Percentiles rank a stretch among this genome's conserved stretches.
These are phyloP conservation scores for Propithecus perrieri DNA, from an alignment of 2,797 vertebrate species.

Conservation along the genomic window DNA sequence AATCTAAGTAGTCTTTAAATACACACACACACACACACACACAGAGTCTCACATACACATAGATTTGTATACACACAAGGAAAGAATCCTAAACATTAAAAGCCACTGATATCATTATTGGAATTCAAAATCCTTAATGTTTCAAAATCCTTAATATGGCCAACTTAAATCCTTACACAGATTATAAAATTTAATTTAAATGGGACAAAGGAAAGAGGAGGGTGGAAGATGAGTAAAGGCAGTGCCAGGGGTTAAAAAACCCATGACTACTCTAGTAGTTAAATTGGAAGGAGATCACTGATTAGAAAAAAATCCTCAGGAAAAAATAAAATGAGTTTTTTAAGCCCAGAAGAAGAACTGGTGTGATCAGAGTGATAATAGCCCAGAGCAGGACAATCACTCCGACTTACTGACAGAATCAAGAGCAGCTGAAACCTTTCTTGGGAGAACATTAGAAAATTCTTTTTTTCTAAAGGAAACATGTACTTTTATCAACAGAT, in stretches of 20 bases:
- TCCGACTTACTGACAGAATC: constrained; percentile 39
- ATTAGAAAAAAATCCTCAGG: constrained; percentile 14
- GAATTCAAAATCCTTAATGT: constrained; percentile 19
- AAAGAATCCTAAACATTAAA: background rate
- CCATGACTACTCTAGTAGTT: constrained; percentile 52
- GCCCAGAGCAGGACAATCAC: constrained; percentile 16
- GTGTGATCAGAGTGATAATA: constrained; percentile 41
- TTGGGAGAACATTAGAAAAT: constrained; percentile 51
- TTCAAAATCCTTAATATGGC: background rate
- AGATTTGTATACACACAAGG: too few relatives aligned
- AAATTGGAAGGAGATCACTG: constrained; percentile 43
- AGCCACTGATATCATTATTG: background rate
- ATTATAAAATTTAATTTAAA: constrained; percentile 19
- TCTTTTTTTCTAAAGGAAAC: constrained; percentile 60
- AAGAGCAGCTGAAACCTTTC: constrained; percentile 35
- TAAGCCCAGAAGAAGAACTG: constrained; percentile 33
- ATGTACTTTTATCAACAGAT: constrained; percentile 64
- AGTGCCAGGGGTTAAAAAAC: background rate
- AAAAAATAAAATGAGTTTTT: fast-evolving
- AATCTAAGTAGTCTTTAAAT: constrained; percentile 13
- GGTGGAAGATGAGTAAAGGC: background rate
- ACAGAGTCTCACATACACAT: background rate
- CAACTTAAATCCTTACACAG: background rate
- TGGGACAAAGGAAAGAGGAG: background rate
- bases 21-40: background rate